Percentiles rank a stretch among this genome's conserved stretches.
These are phyloP conservation scores for Entelurus aequoreus DNA, from an alignment of 2,113 vertebrate genomes.

Conservation along the genomic window DNA sequence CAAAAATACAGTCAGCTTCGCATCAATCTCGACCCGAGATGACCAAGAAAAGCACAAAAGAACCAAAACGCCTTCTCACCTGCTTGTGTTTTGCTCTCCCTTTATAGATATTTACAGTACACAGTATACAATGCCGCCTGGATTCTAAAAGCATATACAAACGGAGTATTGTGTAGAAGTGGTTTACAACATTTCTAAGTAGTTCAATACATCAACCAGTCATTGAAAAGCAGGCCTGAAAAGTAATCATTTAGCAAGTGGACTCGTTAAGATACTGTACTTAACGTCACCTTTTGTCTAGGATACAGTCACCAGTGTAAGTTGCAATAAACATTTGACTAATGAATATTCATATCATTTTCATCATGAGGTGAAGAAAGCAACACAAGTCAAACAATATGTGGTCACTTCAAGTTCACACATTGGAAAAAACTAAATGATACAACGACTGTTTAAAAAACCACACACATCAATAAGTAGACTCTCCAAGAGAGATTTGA, in stretches of 20 bases:
- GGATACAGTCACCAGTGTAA: constrained; percentile 17
- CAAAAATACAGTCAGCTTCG: constrained; percentile 15
- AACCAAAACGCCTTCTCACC: constrained; percentile 12
- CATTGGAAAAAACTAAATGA: background rate
- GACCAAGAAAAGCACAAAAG: constrained; percentile 18
- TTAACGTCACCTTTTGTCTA: constrained; percentile 11
- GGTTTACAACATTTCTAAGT: constrained; percentile 50
- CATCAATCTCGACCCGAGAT: constrained; percentile 40
- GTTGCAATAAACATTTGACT: constrained; percentile 35
- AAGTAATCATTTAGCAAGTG: constrained; percentile 27
- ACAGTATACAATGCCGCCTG: constrained; percentile 33
- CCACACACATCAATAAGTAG: constrained; percentile 14
- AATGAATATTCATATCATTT: constrained; percentile 13
- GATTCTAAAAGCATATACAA: constrained; percentile 60
- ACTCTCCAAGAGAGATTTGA: constrained; percentile 9
- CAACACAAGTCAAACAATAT: background rate
- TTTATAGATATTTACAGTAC: background rate
- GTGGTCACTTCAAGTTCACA: constrained; percentile 12
- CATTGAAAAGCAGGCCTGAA: constrained; percentile 58
- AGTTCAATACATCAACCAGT: constrained; percentile 47
- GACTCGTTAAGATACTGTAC: constrained; percentile 19
- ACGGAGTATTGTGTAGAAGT: constrained; percentile 46
- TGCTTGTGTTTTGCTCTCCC: background rate
- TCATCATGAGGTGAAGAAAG: constrained; percentile 2
- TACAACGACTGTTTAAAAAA: constrained; percentile 17